phyloP scores from a whole-genome alignment of 2,113 vertebrate genomes.

The Anarhynchus alexandrinus region DNA sequence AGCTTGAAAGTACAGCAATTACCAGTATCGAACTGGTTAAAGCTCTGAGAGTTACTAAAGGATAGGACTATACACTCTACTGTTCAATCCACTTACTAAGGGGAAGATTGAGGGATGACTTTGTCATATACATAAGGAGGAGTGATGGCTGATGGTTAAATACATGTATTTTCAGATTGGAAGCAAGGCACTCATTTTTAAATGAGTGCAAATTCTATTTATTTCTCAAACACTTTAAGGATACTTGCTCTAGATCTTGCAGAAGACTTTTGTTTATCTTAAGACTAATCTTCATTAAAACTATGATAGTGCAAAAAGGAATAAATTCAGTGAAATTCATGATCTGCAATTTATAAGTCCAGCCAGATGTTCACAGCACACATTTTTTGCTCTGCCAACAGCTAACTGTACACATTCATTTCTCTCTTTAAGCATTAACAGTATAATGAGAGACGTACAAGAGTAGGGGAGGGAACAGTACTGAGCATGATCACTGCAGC shows the following conservation, averaged over 20 bases:
- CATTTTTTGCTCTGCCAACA: background rate
- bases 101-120: background rate
- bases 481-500: rapidly evolving
- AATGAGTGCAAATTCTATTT: background rate
- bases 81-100: background rate
- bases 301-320: background rate
- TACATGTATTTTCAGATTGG: background rate
- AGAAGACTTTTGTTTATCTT: background rate
- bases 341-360: background rate
- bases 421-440: background rate
- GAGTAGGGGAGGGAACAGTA: background rate
- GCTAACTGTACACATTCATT: background rate
- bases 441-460: background rate
- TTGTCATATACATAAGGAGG: background rate
- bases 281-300: background rate
- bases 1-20: background rate
- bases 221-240: background rate
- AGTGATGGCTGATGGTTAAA: background rate
- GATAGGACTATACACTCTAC: background rate
- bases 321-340: background rate
- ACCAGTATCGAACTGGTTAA: background rate
- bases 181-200: background rate
- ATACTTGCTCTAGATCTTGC: background rate
- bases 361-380: background rate
- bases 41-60: background rate